Evolutionary conservation across 2,888 invertebrate species (phyloP), one percentile per base, ranked within the genome.

Genomic region (Lumbricus terrestris): DNA sequence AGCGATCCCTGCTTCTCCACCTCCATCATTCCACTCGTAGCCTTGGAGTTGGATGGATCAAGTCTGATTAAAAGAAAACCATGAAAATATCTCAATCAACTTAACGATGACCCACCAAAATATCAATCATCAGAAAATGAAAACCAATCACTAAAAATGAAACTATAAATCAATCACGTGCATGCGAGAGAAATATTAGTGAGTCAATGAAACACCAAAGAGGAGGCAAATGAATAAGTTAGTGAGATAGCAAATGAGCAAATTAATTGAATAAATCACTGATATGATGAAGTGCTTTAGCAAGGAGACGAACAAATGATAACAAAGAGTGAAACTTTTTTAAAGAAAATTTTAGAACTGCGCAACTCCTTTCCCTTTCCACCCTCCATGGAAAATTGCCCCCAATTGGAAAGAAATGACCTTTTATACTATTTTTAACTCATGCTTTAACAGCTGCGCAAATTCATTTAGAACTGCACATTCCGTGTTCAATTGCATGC

Each of bases 21-120:
- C 91, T 96, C 95, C 93, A 96, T 96, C 93, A 96, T 95, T 82
- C 96, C 97, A 93, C 97, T 96, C 38, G 96, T 94, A 29, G 96
- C 96, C 92, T 96, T 95, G 91, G 96, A 95, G 93, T 96, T 97
- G 40, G 95, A 95, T 5, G 96, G 96, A 94, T 97, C 96, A 92
- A 97, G 94, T 92, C 96, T 96, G 92, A 29, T 69, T 13, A 69
- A 69, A 47, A n/a, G 11, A 29, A 69, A 69, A n/a, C n/a, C 69
- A 69, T n/a, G 29, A 69, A 69, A 69, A n/a, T n/a, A 69, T 13
- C 29, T 29, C 69, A 69, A 13, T n/a, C n/a, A n/a, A n/a, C 13
- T 13, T 23, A 69, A 69, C 8, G 13, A 69, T 11, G n/a, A 69
- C 69, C 47, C 47, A 47, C 18, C 47, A 47, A 47, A 47, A 20